These are phyloP conservation scores for Myotis davidii DNA, from an alignment of 2,113 vertebrate genomes.

Conservation along the genomic window DNA sequence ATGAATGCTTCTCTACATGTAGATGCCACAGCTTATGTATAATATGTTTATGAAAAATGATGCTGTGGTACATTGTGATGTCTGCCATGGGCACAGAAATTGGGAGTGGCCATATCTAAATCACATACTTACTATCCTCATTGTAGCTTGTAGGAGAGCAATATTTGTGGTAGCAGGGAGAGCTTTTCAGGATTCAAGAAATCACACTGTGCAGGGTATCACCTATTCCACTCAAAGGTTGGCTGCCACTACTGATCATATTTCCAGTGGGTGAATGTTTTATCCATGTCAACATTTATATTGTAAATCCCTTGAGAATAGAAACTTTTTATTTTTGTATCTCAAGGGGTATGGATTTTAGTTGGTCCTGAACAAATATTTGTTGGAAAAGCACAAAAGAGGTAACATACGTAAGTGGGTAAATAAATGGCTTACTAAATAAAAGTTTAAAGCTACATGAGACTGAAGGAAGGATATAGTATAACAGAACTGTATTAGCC, in stretches of 20 bases:
- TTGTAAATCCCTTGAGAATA: neutral
- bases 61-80: neutral
- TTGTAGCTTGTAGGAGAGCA: neutral
- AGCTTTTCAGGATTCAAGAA: neutral
- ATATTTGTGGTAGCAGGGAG: neutral
- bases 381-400: slow-evolving; percentile 9
- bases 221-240: neutral
- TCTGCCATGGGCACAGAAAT: neutral
- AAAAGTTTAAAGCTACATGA: neutral
- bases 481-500: neutral
- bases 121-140: neutral
- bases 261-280: neutral
- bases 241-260: neutral
- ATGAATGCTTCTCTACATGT: neutral
- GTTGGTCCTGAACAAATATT: neutral
- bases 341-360: neutral
- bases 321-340: slow-evolving; percentile 19
- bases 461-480: neutral
- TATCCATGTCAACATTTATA: neutral
- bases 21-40: neutral
- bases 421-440: neutral
- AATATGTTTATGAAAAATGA: neutral
- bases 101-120: neutral
- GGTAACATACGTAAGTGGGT: neutral
- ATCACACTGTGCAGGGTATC: neutral